phyloP scores from a whole-genome alignment of 2,888 invertebrate species.

The Platycheirus albimanus region DNA sequence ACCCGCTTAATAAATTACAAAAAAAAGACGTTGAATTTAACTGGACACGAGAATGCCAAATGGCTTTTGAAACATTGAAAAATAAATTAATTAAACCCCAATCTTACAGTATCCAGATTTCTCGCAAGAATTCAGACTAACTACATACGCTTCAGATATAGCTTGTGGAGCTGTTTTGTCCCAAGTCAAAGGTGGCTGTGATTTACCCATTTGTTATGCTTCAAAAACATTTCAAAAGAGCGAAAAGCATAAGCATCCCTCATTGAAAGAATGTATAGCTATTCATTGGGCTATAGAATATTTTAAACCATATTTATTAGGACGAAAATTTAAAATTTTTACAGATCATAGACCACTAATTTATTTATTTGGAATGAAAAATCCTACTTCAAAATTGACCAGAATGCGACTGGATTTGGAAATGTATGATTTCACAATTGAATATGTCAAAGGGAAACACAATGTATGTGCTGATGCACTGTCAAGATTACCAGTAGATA shows the following conservation, averaged over 20 bases:
- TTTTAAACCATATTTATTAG: too few relatives aligned
- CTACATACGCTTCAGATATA: too few relatives aligned
- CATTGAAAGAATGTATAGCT: constrained; percentile 75
- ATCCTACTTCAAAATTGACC: constrained; percentile 75
- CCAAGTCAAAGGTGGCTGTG: constrained; percentile 63
- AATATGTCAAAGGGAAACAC: constrained; percentile 36
- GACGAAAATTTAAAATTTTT: too few relatives aligned
- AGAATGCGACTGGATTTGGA: constrained; percentile 35
- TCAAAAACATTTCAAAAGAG: constrained; percentile 74
- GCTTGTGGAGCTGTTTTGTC: constrained; percentile 76
- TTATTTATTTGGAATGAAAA: constrained; percentile 74
- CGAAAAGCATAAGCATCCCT: constrained; percentile 75
- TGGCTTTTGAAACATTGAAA: too few relatives aligned
- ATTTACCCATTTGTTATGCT: constrained; percentile 70
- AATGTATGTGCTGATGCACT: too few relatives aligned
- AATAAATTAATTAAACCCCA: too few relatives aligned
- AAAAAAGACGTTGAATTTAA: too few relatives aligned
- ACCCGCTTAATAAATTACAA: background rate
- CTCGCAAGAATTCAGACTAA: too few relatives aligned
- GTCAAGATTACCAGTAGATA: too few relatives aligned
- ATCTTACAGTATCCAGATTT: too few relatives aligned
- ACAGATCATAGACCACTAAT: too few relatives aligned
- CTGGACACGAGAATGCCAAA: too few relatives aligned
- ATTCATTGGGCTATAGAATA: constrained; percentile 70
- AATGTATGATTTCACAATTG: constrained; percentile 23